Evolutionary conservation across 1,140 invertebrate species (phyloP).

Genomic region (Nephila pilipes): DNA sequence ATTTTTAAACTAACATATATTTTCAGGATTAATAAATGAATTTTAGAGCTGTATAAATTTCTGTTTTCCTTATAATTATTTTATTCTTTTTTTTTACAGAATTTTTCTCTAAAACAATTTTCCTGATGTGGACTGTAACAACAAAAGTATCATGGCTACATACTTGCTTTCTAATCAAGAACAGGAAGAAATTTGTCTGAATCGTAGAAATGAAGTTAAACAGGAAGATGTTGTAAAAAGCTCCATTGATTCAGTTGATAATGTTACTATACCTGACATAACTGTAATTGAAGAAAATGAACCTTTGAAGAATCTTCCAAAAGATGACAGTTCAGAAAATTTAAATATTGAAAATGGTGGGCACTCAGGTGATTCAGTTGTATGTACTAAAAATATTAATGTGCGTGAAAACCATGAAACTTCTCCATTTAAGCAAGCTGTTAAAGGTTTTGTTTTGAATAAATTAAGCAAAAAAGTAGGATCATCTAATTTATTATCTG

Average conservation of each 20-base stretch:
- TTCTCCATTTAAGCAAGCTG: conserved; percentile 60
- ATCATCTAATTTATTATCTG: conserved; percentile 32
- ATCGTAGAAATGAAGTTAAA: not conserved
- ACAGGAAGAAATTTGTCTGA: conserved; percentile 28
- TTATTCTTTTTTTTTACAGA: not conserved
- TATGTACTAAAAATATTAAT: not conserved
- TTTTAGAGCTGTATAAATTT: too few relatives aligned
- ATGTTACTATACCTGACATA: not conserved
- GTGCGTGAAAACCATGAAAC: not conserved
- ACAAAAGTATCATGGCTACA: conserved; percentile 8
- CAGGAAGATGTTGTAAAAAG: not conserved
- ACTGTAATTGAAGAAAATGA: not conserved
- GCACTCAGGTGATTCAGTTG: not conserved
- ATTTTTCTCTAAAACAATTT: not conserved
- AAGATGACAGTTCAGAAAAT: conserved; percentile 20
- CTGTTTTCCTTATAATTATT: not conserved
- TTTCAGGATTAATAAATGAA: too few relatives aligned
- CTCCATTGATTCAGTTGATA: not conserved
- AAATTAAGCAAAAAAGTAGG: conserved; percentile 51
- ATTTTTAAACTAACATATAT: too few relatives aligned
- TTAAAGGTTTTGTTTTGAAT: conserved; percentile 65
- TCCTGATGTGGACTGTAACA: conserved; percentile 13
- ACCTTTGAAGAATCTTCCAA: not conserved
- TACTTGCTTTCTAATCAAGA: not conserved
- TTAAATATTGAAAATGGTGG: not conserved